Conservation (phyloP, 2,888 invertebrate genomes). For the Hypolimnas misippus region DNA sequence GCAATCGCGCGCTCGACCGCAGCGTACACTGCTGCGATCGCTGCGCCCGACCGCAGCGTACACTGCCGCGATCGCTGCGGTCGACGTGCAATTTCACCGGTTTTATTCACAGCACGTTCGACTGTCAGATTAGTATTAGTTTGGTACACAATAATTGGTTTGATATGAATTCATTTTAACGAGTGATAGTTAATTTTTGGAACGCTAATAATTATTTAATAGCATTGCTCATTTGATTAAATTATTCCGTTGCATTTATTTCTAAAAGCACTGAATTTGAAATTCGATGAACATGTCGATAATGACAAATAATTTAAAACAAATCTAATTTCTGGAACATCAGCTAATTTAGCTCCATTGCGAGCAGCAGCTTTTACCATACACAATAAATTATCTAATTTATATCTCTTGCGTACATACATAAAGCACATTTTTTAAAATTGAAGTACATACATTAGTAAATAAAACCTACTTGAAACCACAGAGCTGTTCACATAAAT, state of each 20-base stretch:
- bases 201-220: neutral
- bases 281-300: too few species aligned
- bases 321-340: too few species aligned
- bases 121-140: constrained; percentile 9
- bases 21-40: constrained; percentile 2
- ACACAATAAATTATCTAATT: neutral
- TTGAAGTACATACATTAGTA: neutral
- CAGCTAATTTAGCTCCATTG: too few species aligned
- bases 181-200: neutral
- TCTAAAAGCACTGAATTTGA: too few species aligned
- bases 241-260: too few species aligned
- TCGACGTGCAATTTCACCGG: constrained; percentile 10
- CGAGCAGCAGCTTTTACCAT: too few species aligned
- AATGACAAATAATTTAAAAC: too few species aligned
- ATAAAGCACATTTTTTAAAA: neutral
- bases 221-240: neutral
- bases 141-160: constrained; percentile 1
- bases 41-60: neutral
- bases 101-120: constrained; percentile 1
- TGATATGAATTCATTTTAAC: neutral
- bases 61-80: constrained; percentile 7
- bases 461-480: constrained; percentile 7
- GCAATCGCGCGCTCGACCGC: constrained; percentile 12
- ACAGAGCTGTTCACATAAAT: constrained; percentile 1
- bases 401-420: neutral